Percentiles rank a stretch among this genome's conserved stretches.
These are phyloP conservation scores for Limnephilus lunatus DNA, from an alignment of 2,888 invertebrate genomes.

Conservation along the genomic window DNA sequence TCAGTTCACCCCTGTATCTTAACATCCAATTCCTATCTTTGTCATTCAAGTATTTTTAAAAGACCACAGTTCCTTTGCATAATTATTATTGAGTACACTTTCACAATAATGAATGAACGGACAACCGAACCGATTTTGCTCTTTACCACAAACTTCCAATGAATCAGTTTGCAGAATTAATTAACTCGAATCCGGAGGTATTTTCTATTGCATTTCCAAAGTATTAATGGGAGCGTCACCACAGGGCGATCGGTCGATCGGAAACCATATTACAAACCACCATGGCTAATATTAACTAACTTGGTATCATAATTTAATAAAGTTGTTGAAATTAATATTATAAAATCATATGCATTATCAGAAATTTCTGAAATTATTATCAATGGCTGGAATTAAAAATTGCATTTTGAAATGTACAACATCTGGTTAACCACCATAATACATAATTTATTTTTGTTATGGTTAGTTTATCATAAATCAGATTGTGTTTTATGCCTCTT, in stretches of 20 bases:
- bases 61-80: not conserved
- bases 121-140: not conserved
- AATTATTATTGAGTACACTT: not conserved
- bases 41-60: not conserved
- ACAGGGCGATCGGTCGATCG: not conserved
- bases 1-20: not conserved
- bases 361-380: not conserved
- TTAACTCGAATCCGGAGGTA: slow-evolving; percentile 8
- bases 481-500: too few relatives aligned
- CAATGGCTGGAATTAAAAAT: not conserved
- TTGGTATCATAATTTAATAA: not conserved
- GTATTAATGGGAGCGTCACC: slow-evolving; percentile 24
- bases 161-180: slow-evolving; percentile 6
- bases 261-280: slow-evolving; percentile 4
- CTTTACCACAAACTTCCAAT: not conserved
- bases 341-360: not conserved
- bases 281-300: not conserved
- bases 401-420: not conserved
- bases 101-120: not conserved
- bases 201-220: slow-evolving; percentile 34
- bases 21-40: not conserved
- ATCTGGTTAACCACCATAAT: too few relatives aligned
- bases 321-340: not conserved
- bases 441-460: too few relatives aligned
- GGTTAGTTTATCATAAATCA: too few relatives aligned